A percentile compares a stretch with the other conserved stretches of the same genome.
Evolutionary conservation across 2,888 invertebrate genomes (phyloP).

Genomic region (Lysandra bellargus): DNA sequence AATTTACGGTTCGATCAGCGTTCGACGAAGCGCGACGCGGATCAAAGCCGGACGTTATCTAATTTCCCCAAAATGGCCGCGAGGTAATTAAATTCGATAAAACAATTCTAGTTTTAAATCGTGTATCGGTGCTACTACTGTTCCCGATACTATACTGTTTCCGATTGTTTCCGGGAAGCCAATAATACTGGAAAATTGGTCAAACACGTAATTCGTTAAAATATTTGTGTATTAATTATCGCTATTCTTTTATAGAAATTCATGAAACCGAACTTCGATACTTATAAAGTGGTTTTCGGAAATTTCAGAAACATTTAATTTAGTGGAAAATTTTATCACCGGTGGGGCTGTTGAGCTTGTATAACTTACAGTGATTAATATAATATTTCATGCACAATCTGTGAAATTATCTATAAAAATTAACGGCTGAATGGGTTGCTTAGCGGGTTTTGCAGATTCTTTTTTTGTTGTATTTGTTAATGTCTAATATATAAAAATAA

Average conservation of each 20-base stretch:
- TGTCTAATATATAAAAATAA: too few species aligned
- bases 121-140: not conserved
- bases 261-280: not conserved
- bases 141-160: not conserved
- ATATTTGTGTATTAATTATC: not conserved
- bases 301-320: not conserved
- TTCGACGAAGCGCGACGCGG: not conserved
- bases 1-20: not conserved
- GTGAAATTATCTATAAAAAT: too few species aligned
- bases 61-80: slow-evolving; percentile 1
- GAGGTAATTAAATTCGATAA: slow-evolving; percentile 10
- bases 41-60: slow-evolving; percentile 12
- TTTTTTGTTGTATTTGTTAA: too few species aligned
- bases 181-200: not conserved
- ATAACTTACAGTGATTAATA: too few species aligned
- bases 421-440: too few species aligned
- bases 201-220: not conserved
- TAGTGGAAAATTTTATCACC: too few species aligned
- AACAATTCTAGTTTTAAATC: slow-evolving; percentile 21
- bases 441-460: too few species aligned
- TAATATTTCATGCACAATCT: too few species aligned
- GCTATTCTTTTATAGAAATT: not conserved
- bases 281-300: too few species aligned
- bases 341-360: too few species aligned
- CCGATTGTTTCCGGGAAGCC: not conserved